Conservation (phyloP, 1,140 invertebrate genomes). For the Orchesella cincta region DNA sequence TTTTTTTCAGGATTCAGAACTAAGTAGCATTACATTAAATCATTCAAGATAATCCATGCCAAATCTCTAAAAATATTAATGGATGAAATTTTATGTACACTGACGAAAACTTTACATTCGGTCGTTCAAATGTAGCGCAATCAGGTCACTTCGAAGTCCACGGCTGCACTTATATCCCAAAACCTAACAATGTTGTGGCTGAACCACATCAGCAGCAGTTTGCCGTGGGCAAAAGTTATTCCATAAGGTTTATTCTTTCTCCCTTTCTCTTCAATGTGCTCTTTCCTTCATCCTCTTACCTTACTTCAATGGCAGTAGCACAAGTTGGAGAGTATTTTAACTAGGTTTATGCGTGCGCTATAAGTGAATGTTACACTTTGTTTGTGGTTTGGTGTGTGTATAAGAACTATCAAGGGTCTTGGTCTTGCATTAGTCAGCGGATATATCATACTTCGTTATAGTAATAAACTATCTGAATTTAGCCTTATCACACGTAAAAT, state of each 20-base stretch:
- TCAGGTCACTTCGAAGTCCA: not conserved
- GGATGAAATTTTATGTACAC: not conserved
- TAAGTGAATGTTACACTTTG: not conserved
- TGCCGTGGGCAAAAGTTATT: not conserved
- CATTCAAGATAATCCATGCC: constrained; percentile 11
- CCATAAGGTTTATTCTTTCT: not conserved
- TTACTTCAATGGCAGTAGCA: not conserved
- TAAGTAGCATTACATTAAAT: constrained; percentile 18
- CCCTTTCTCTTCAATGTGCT: not conserved
- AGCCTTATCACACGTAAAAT: not conserved
- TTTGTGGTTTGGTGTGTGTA: too few relatives aligned
- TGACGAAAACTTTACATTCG: not conserved
- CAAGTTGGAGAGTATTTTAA: not conserved
- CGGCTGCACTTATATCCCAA: not conserved
- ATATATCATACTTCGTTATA: not conserved
- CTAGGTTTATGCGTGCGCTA: not conserved
- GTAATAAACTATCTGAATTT: not conserved
- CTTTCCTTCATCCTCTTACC: not conserved
- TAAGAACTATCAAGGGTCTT: too few relatives aligned
- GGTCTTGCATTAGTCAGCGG: not conserved
- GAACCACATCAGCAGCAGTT: too few relatives aligned
- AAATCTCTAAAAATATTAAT: constrained; percentile 16
- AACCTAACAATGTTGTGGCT: not conserved
- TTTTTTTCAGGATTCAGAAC: too few relatives aligned
- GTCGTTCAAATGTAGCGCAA: not conserved